These are phyloP conservation scores for Helogale parvula DNA, from an alignment of 2,113 vertebrate genomes.

Conservation along the genomic window DNA sequence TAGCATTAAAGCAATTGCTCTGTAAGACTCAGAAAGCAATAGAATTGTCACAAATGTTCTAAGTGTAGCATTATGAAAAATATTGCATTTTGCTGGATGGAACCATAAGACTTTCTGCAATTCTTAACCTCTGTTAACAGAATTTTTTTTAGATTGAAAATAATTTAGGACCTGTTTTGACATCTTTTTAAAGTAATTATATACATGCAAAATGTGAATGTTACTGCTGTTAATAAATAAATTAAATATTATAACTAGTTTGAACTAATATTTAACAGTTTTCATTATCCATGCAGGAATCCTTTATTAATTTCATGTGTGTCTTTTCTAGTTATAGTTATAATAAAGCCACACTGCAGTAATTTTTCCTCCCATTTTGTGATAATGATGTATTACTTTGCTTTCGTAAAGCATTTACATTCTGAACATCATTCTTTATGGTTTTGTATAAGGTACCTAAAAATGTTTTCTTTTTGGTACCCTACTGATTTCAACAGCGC, in stretches of 20 bases:
- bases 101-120: neutral
- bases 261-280: neutral
- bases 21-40: neutral
- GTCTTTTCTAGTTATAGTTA: neutral
- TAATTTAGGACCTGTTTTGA: neutral
- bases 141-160: slow-evolving; percentile 25
- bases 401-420: neutral
- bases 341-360: neutral
- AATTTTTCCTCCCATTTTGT: neutral
- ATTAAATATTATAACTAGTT: neutral
- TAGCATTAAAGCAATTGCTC: neutral
- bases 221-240: neutral
- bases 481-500: neutral
- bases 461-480: neutral
- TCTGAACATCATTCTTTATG: neutral
- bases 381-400: neutral
- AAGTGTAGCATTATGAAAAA: slow-evolving; percentile 8
- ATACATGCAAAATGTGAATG: neutral
- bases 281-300: neutral
- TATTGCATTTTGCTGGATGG: neutral
- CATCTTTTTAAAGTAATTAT: neutral
- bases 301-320: neutral
- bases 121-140: neutral
- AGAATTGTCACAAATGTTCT: neutral
- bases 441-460: neutral